Conservation (phyloP, 2,888 invertebrate species). For the Julus scandinavius region DNA sequence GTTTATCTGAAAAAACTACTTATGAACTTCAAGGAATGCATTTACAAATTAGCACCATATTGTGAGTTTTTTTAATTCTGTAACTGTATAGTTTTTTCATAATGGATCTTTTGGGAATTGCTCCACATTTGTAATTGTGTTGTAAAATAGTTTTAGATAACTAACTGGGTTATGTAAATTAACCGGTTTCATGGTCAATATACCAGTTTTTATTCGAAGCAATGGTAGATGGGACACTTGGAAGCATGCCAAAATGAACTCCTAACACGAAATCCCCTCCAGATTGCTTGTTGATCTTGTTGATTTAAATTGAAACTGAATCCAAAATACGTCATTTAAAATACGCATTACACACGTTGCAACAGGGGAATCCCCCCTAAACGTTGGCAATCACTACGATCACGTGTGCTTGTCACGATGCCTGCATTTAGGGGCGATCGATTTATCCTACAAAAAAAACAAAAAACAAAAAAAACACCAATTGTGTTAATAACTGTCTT, state of each 20-base stretch:
- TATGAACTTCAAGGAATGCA: too few relatives aligned
- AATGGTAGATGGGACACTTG: background rate
- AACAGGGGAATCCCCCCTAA: background rate
- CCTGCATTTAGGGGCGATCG: background rate
- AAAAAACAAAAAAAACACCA: too few relatives aligned
- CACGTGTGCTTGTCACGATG: background rate
- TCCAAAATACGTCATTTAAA: background rate
- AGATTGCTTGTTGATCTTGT: background rate
- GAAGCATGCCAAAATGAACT: background rate
- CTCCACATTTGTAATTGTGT: background rate
- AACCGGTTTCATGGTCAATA: background rate
- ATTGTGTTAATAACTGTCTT: too few relatives aligned
- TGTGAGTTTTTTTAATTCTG: background rate
- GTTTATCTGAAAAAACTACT: too few relatives aligned
- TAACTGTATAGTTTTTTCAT: background rate
- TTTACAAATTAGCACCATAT: background rate
- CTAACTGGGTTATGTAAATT: slow-evolving; percentile 12
- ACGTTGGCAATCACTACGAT: background rate
- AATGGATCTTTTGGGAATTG: background rate
- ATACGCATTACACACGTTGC: background rate
- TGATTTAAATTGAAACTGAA: background rate
- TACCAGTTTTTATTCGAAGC: background rate
- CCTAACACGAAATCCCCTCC: background rate
- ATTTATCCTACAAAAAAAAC: too few relatives aligned
- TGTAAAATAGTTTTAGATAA: background rate